Base-by-base conservation (phyloP, 2,797 vertebrate genomes). In the Smutsia temminckii region DNA sequence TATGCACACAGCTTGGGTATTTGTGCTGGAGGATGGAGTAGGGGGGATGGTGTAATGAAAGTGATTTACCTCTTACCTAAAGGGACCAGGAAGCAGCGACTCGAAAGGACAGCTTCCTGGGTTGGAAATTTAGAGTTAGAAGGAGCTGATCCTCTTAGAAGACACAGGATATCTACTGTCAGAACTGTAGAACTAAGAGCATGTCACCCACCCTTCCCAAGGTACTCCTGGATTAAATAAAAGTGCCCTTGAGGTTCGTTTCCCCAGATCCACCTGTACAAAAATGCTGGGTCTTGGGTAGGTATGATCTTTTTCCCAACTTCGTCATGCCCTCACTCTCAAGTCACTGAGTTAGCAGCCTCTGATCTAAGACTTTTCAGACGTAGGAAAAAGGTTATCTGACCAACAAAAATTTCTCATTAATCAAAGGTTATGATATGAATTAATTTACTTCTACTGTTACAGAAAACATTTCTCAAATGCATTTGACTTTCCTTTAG, bases 381-480 rank as follows among this genome's bases (percentile, higher is more conserved):
- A 53, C 57, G 29, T 92, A 81, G 8, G 79, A 75, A 81, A 81
- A 66, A 34, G 20, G 10, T 71, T 53, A n/a, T 32, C 57, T 81
- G 61, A 92, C 71, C 46, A 87, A 79, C 10, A 51, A 64, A 18
- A 87, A 55, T 78, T 84, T 68, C 37, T 88, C 29, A 87, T 49
- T 79, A 91, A 89, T 53, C 18, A 57, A 86, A 63, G 13, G 12
- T 59, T 89, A 75, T 81, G 16, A 27, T 77, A 8, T 72, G 23
- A 79, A 89, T 88, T 64, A 77, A 64, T 71, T 90, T 81, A 75
- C 32, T 87, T 92, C 75, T 90, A 32, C 59, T 71, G n/a, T 42
- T 83, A 74, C 20, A 49, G 78, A 79, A 85, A 94, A 59, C 81
- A 72, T 66, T 87, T 83, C 49, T 92, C 55, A 94, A 85, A 74